Percentiles rank a stretch among this genome's conserved stretches.
Conservation (phyloP, 2,797 vertebrate genomes). For the Mergus octosetaceus region DNA sequence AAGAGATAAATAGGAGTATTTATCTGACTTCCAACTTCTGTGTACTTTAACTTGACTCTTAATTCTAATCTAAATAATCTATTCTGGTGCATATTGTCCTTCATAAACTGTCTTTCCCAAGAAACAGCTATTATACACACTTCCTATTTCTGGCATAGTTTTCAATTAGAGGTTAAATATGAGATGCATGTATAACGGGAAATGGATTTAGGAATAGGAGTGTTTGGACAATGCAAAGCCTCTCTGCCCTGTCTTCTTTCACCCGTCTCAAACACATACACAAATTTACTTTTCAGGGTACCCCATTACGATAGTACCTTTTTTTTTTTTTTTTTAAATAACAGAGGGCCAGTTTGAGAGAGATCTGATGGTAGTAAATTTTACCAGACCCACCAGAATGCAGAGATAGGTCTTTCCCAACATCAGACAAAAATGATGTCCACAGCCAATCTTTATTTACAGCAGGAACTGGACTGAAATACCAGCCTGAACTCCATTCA, state of each 20-base stretch:
- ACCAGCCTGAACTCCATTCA: neutral
- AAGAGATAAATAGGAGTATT: neutral
- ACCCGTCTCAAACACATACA: neutral
- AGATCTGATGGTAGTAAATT: neutral
- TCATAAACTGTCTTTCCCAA: neutral
- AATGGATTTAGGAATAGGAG: neutral
- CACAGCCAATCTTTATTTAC: neutral
- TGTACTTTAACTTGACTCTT: neutral
- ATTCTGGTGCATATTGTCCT: neutral
- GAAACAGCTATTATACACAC: neutral
- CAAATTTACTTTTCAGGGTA: neutral
- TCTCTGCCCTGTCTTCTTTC: neutral
- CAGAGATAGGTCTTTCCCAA: neutral
- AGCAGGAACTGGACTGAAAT: neutral
- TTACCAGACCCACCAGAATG: neutral
- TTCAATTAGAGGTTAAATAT: neutral
- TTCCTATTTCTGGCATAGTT: neutral
- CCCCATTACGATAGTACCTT: neutral
- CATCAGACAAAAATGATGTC: neutral
- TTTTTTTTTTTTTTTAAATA: neutral
- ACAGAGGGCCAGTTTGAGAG: neutral
- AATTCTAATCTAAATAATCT: neutral
- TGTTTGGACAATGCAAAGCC: neutral
- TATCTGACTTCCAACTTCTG: neutral
- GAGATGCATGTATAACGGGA: neutral